Evolutionary conservation across 2,113 vertebrate species (phyloP), one percentile per base, ranked within the genome.

Genomic region (Sylvia atricapilla): DNA sequence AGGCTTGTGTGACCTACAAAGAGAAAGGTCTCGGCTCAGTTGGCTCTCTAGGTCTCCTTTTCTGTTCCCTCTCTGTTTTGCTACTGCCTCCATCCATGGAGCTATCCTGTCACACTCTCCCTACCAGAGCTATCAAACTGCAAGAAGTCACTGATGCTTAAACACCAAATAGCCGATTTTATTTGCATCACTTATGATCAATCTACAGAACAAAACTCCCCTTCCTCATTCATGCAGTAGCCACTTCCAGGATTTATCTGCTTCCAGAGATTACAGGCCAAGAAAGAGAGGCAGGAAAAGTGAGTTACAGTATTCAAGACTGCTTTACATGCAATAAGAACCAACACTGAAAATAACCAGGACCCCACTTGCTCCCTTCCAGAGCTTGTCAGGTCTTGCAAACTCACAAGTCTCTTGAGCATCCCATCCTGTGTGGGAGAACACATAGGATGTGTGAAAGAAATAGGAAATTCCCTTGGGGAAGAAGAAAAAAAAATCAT

Each of bases 1-100:
- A 87, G 60, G 79, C 77, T 84, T 72, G n/a, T 1, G 9, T 95
- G 93, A 95, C 87, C 95, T 86, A 95, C 77, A 97, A 83, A 96
- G 75, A 21, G 43, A 82, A 90, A 91, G 76, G 80, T 92, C 92
- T 90, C 46, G 10, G 50, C 56, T 88, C 67, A 53, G 31, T 6
- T 6, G 8, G 73, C 31, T 75, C 72, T 70, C 84, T 64, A 78
- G 79, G 46, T 90, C 43, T 92, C 60, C 28, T 37, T 80, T 81
- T 64, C 58, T 84, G 7, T 15, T 66, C 28, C 53, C 25, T 72
- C 53, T 53, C 17, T 30, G 30, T 37, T 49, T 43, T 60, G 18
- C 39, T 67, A 2, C 30, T 27, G n/a, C 20, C 15, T 13, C 24
- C 28, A 2, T 24, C 55, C 31, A 24, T 7, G 28, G 37, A 44